Percentiles rank a stretch among this genome's conserved stretches.
phyloP scores from a whole-genome alignment of 1,140 invertebrate species.

The Spodoptera frugiperda region DNA sequence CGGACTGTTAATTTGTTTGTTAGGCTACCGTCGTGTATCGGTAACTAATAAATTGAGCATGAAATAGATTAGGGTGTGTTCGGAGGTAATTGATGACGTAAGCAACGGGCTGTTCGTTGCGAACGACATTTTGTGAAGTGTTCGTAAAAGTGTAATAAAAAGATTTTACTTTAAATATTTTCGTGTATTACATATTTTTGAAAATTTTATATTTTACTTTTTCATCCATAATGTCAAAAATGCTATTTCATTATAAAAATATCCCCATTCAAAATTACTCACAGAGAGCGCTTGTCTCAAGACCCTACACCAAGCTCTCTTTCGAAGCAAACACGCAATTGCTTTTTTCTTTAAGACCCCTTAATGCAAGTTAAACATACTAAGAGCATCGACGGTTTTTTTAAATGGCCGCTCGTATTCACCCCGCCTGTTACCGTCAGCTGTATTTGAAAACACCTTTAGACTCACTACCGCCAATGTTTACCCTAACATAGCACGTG shows the following conservation, averaged over 20 bases:
- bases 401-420: constrained; percentile 24
- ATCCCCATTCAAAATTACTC: too few species aligned
- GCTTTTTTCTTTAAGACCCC: constrained; percentile 15
- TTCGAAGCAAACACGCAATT: background rate
- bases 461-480: constrained; percentile 35
- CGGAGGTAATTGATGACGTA: constrained; percentile 30
- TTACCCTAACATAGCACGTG: constrained; percentile 45
- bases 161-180: background rate
- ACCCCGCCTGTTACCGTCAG: constrained; percentile 25
- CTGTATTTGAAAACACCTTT: constrained; percentile 43
- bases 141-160: constrained; percentile 12
- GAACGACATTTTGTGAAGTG: constrained; percentile 24
- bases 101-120: constrained; percentile 2
- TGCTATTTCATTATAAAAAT: too few species aligned
- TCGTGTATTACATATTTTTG: background rate
- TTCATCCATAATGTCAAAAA: too few species aligned
- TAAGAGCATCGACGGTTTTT: constrained; percentile 21
- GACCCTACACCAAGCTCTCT: background rate
- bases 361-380: constrained; percentile 40
- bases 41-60: constrained; percentile 48
- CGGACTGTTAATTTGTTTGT: constrained; percentile 66
- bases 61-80: constrained; percentile 49
- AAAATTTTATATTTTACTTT: background rate
- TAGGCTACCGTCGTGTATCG: constrained; percentile 46
- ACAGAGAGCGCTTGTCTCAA: too few species aligned